A percentile compares a stretch with the other conserved stretches of the same genome.
Evolutionary conservation across 2,113 vertebrate species (phyloP).

Genomic region (Jaculus jaculus): DNA sequence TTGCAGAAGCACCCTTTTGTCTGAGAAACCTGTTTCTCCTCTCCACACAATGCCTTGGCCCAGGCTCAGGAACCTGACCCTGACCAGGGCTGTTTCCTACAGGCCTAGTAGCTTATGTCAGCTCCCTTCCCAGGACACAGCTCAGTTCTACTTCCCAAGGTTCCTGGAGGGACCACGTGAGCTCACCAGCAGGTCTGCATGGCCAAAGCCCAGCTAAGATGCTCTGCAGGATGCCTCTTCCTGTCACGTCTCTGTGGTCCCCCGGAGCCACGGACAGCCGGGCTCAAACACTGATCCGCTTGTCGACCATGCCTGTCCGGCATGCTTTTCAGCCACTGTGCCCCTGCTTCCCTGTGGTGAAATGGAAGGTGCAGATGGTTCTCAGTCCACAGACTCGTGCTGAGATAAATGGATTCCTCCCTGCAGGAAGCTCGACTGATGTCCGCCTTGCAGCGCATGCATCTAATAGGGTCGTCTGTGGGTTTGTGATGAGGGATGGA

Average conservation of each 20-base stretch:
- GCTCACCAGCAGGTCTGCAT: not conserved
- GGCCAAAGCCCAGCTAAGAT: fast-evolving
- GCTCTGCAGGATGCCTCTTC: fast-evolving
- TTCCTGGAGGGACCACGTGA: fast-evolving
- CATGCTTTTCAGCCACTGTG: not conserved
- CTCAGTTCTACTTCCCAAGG: not conserved
- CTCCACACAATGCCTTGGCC: not conserved
- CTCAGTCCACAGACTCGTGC: not conserved
- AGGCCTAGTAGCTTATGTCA: not conserved
- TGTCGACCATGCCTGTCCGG: not conserved
- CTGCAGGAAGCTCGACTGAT: not conserved
- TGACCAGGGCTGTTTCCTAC: not conserved
- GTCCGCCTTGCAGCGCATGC: no score
- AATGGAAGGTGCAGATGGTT: not conserved
- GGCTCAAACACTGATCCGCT: not conserved
- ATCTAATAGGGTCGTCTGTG: not conserved
- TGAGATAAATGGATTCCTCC: not conserved
- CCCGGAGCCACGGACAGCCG: not conserved
- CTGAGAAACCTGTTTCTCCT: not conserved
- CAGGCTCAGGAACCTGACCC: not conserved
- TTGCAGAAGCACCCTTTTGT: not conserved
- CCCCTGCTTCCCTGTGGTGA: not conserved
- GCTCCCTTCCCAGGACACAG: not conserved
- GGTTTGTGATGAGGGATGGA: not conserved
- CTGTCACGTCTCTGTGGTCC: fast-evolving